Percentiles rank a stretch among this genome's conserved stretches.
These are phyloP conservation scores for Indicator indicator DNA, from an alignment of 2,113 vertebrate genomes.

Conservation along the genomic window DNA sequence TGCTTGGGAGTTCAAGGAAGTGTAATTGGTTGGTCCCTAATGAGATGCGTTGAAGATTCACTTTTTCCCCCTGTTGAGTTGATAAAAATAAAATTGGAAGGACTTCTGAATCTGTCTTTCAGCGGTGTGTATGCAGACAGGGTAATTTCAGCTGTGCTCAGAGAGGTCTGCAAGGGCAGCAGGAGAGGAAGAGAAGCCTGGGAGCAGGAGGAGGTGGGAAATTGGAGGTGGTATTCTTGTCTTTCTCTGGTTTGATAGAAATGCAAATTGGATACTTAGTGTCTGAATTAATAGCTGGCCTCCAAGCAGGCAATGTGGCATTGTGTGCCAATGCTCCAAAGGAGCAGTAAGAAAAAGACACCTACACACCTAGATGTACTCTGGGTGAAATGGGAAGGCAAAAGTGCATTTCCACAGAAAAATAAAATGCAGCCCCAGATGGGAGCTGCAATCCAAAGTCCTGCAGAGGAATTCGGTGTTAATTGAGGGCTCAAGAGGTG, in stretches of 20 bases:
- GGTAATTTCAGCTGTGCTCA: background rate
- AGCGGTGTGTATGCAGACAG: background rate
- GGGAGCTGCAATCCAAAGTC: background rate
- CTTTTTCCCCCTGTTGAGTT: background rate
- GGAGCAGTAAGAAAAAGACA: background rate
- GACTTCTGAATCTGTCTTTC: background rate
- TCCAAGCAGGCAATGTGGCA: background rate
- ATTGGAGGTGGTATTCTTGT: background rate
- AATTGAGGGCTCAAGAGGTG: too few relatives aligned
- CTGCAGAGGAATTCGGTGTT: background rate
- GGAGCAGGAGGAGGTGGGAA: conserved; percentile 3
- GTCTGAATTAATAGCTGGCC: conserved; percentile 24
- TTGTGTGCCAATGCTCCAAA: background rate
- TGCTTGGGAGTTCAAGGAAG: background rate
- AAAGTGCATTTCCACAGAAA: background rate
- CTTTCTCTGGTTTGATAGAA: conserved; percentile 37
- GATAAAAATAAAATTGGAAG: conserved; percentile 4
- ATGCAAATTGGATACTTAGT: conserved; percentile 26
- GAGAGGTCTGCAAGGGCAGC: background rate
- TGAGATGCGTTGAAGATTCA: background rate
- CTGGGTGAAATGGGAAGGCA: background rate
- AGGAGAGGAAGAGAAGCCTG: background rate
- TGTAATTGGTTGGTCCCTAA: conserved; percentile 6
- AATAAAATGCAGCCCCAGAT: background rate
- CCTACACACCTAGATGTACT: background rate